phyloP scores from a whole-genome alignment of 1,140 invertebrate species.

The Limonius californicus region DNA sequence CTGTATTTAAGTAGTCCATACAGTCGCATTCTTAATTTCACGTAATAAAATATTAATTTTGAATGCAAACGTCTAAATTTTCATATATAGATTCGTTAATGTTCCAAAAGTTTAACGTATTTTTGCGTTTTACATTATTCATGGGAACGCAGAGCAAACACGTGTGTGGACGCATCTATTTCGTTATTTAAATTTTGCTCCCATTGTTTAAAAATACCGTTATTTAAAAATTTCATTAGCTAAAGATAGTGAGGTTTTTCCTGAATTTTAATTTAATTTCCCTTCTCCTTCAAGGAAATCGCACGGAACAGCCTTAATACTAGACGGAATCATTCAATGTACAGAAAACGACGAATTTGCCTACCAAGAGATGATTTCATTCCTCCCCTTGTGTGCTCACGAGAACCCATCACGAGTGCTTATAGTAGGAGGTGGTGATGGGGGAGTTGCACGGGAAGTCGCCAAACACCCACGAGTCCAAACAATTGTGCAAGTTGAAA shows the following conservation, averaged over 20 bases:
- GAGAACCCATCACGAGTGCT: conserved; percentile 88
- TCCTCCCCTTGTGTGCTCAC: conserved; percentile 89
- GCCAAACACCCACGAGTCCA: conserved; percentile 89
- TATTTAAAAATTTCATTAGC: not conserved
- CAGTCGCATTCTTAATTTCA: too few relatives aligned
- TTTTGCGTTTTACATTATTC: too few relatives aligned
- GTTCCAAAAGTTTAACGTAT: too few relatives aligned
- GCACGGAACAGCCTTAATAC: conserved; percentile 82
- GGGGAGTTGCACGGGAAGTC: conserved; percentile 92
- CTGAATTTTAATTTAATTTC: too few relatives aligned
- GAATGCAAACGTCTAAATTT: too few relatives aligned
- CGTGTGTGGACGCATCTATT: too few relatives aligned
- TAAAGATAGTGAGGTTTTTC: not conserved
- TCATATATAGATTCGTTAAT: too few relatives aligned
- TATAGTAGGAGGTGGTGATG: conserved; percentile 97
- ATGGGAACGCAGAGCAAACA: too few relatives aligned
- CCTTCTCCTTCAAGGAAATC: conserved; percentile 60
- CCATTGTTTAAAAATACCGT: not conserved
- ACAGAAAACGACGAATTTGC: conserved; percentile 95
- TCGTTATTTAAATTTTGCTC: too few relatives aligned
- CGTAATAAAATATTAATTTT: too few relatives aligned
- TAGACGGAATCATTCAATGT: conserved; percentile 97
- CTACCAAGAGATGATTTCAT: conserved; percentile 98
- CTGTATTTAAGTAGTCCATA: too few relatives aligned
- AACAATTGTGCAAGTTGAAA: conserved; percentile 89